Percentiles rank a stretch among this genome's conserved stretches.
Evolutionary conservation across 2,888 invertebrate species (phyloP).

Genomic region (Archips xylosteana): DNA sequence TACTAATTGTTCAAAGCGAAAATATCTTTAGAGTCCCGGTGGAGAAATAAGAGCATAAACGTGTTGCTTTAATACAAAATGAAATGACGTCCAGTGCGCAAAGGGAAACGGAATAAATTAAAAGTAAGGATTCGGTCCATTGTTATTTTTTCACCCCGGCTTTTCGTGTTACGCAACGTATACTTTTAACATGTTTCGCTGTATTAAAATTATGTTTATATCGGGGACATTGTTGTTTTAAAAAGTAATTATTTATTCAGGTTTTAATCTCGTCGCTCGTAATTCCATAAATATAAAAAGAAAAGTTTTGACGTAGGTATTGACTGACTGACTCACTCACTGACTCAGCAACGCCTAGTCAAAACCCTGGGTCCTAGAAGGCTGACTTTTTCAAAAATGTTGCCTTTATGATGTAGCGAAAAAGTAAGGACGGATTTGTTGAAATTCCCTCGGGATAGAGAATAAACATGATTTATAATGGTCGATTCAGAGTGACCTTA

Average conservation of each 20-base stretch:
- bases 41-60: conserved; percentile 74
- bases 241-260: conserved; percentile 3
- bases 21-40: conserved; percentile 56
- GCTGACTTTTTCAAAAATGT: too few species aligned
- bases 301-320: too few species aligned
- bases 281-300: too few species aligned
- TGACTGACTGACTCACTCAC: too few species aligned
- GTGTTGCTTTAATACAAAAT: conserved; percentile 72
- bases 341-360: too few species aligned
- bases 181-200: conserved; percentile 56
- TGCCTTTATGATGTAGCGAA: too few species aligned
- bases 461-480: too few species aligned
- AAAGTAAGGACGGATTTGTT: too few species aligned
- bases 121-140: conserved; percentile 70
- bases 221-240: conserved; percentile 1
- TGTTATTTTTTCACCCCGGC: conserved; percentile 64
- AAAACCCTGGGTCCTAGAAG: too few species aligned
- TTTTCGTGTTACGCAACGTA: conserved; percentile 63
- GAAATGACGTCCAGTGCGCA: conserved; percentile 70
- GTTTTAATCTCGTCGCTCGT: neutral
- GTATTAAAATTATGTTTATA: conserved; percentile 47
- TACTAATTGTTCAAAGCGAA: conserved; percentile 59
- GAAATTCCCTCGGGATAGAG: too few species aligned
- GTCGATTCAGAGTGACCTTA: too few species aligned
- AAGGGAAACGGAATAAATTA: conserved; percentile 76